Percentiles rank a stretch among this genome's conserved stretches.
Conservation (phyloP, 2,797 vertebrate species). For the Urocyon cinereoargenteus region DNA sequence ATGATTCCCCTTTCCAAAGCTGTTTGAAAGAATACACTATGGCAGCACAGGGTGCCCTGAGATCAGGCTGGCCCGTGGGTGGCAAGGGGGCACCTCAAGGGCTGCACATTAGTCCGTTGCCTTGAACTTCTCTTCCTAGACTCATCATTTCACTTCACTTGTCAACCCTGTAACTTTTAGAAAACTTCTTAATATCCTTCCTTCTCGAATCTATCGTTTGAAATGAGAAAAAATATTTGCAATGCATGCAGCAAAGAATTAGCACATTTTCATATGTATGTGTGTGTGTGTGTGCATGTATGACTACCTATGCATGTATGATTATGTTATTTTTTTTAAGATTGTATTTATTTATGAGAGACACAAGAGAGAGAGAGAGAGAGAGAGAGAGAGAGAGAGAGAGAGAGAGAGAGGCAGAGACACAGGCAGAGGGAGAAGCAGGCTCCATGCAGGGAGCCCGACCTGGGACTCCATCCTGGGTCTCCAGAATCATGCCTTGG, state of each 20-base stretch:
- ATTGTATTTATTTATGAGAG: no score
- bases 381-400: no score
- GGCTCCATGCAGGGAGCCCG: no score
- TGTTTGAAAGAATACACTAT: neutral
- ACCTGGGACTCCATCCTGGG: no score
- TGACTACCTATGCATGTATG: neutral
- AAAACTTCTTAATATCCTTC: neutral
- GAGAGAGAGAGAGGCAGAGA: no score
- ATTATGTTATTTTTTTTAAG: neutral
- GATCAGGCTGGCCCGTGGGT: neutral
- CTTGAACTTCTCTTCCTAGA: neutral
- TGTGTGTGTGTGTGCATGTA: neutral
- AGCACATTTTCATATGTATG: neutral
- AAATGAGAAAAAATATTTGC: neutral
- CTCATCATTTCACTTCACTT: neutral
- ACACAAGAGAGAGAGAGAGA: no score
- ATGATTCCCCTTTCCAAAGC: neutral
- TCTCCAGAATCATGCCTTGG: no score
- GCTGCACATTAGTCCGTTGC: neutral
- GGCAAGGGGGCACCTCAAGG: neutral
- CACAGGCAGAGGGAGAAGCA: no score
- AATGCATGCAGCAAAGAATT: neutral
- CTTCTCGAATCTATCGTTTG: neutral
- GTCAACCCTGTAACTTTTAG: neutral
- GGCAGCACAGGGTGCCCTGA: fast-evolving